A percentile compares a stretch with the other conserved stretches of the same genome.
Evolutionary conservation across 1,140 invertebrate genomes (phyloP).

Genomic region (Dinoponera quadriceps): DNA sequence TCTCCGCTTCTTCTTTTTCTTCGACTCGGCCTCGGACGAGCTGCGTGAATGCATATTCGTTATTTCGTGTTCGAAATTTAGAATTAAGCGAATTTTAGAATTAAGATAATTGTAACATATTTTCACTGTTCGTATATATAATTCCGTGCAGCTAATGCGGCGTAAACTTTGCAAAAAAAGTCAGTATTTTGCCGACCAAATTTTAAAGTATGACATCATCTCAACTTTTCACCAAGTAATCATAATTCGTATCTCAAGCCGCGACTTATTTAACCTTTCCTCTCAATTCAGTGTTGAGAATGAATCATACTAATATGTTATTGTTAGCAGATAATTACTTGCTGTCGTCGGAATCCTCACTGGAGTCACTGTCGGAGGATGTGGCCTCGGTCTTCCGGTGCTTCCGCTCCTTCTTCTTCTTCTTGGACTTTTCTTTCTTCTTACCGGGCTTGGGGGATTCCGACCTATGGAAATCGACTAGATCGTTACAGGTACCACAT

Average conservation of each 20-base stretch:
- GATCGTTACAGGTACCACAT: conserved; percentile 49
- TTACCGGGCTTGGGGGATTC: conserved; percentile 81
- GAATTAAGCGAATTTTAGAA: neutral
- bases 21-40: conserved; percentile 79
- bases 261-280: too few relatives aligned
- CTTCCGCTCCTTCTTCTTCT: conserved; percentile 83
- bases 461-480: conserved; percentile 79
- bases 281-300: too few relatives aligned
- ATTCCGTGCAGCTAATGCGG: too few relatives aligned
- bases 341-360: conserved; percentile 81
- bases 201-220: too few relatives aligned
- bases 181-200: too few relatives aligned
- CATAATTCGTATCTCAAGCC: too few relatives aligned
- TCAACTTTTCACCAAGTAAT: too few relatives aligned
- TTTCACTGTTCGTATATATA: too few relatives aligned
- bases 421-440: conserved; percentile 84
- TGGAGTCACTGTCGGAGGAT: conserved; percentile 81
- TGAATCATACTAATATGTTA: too few relatives aligned
- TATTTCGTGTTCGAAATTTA: conserved; percentile 29
- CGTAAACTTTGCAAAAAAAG: too few relatives aligned
- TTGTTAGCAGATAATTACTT: conserved; percentile 68
- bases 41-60: conserved; percentile 61
- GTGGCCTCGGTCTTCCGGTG: conserved; percentile 80
- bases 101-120: too few relatives aligned
- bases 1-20: conserved; percentile 81